Percentiles rank a stretch among this genome's conserved stretches.
Evolutionary conservation across 2,113 vertebrate genomes (phyloP).

Genomic region (Laterallus jamaicensis): DNA sequence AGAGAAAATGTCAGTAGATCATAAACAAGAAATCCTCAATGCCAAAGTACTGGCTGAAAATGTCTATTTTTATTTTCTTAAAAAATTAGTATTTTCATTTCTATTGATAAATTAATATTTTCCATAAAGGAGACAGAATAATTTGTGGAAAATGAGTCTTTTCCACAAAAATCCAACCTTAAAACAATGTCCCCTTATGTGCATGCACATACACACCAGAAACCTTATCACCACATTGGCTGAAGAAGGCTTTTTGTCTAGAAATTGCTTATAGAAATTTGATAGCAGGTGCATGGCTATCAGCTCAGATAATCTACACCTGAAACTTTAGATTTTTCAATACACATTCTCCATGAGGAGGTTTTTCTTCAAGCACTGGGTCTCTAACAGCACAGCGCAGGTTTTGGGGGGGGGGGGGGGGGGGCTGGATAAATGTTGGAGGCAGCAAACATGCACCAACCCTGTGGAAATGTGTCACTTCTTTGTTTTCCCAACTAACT

Average conservation of each 20-base stretch:
- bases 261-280: not conserved
- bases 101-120: not conserved
- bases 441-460: not conserved
- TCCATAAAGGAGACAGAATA: not conserved
- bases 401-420: not conserved
- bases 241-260: slow-evolving; percentile 35
- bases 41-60: not conserved
- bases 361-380: not conserved
- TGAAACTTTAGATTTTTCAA: slow-evolving; percentile 18
- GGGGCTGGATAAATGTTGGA: not conserved
- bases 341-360: not conserved
- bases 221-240: not conserved
- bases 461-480: not conserved
- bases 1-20: not conserved
- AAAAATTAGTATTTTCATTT: not conserved
- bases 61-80: not conserved
- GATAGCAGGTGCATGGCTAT: not conserved
- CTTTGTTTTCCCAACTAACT: not conserved
- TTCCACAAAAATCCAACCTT: not conserved
- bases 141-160: not conserved
- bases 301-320: slow-evolving; percentile 19
- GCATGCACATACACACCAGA: not conserved
- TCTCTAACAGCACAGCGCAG: not conserved
- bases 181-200: slow-evolving; percentile 6
- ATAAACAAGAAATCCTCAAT: not conserved